A percentile compares a stretch with the other conserved stretches of the same genome.
These are phyloP conservation scores for Lucinisca nassula DNA, from an alignment of 2,888 invertebrate genomes.

Conservation along the genomic window DNA sequence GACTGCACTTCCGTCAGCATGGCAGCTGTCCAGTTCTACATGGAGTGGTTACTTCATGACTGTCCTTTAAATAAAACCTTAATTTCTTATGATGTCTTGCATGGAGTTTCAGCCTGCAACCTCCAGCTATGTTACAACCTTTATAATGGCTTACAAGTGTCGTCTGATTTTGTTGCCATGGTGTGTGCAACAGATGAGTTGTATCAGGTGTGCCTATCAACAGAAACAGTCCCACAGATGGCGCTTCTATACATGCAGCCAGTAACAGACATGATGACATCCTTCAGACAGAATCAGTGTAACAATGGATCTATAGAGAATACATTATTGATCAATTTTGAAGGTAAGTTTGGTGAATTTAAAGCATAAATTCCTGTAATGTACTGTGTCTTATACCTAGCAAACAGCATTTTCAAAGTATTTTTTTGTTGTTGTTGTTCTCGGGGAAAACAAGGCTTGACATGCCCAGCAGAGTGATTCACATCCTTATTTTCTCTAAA, in stretches of 20 bases:
- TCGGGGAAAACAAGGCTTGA: no score
- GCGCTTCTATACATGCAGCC: conserved; percentile 31
- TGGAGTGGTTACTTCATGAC: conserved; percentile 51
- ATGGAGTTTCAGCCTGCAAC: conserved; percentile 32
- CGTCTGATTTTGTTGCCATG: conserved; percentile 32
- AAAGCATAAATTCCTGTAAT: no score
- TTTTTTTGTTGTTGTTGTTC: no score
- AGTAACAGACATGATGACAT: not conserved
- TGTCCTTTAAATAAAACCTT: conserved; percentile 41
- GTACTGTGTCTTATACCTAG: no score
- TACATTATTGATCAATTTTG: not conserved
- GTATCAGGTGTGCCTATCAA: conserved; percentile 34
- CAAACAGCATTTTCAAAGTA: no score
- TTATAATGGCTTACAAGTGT: conserved; percentile 28
- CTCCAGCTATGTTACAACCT: conserved; percentile 48
- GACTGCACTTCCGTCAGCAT: conserved; percentile 45
- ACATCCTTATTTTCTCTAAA: no score
- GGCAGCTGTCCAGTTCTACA: conserved; percentile 38
- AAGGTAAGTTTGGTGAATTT: not conserved
- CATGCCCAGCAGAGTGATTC: no score
- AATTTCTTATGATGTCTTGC: conserved; percentile 32
- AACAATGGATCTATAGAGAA: not conserved
- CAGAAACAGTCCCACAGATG: conserved; percentile 27
- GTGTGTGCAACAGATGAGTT: conserved; percentile 28
- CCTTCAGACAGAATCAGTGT: not conserved